Percentiles rank a stretch among this genome's conserved stretches.
These are phyloP conservation scores for Romanomermis culicivorax DNA, from an alignment of 2,888 invertebrate species.

Conservation along the genomic window DNA sequence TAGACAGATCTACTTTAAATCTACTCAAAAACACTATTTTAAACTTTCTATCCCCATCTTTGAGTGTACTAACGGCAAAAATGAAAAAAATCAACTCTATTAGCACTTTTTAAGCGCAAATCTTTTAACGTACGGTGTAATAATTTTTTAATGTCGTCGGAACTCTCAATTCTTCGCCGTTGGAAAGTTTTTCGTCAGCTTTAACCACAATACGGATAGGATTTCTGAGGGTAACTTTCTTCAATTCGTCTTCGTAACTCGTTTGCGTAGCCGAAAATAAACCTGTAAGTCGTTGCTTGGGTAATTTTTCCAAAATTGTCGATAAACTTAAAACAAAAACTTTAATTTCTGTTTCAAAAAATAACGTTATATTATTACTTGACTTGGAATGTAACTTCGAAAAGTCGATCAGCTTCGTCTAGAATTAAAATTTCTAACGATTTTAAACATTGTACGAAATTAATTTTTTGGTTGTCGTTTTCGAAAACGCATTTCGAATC, in stretches of 20 bases:
- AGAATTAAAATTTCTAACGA: conserved; percentile 59
- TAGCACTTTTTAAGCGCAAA: not conserved
- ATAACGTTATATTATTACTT: no score
- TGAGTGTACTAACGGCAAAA: no score
- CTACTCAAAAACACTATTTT: no score
- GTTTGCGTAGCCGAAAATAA: conserved; percentile 98
- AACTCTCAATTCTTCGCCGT: conserved; percentile 20
- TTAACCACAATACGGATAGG: conserved; percentile 12
- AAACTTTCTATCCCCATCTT: no score
- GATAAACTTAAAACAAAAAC: conserved; percentile 48
- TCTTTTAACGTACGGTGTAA: conserved; percentile 48
- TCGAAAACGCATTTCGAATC: not conserved
- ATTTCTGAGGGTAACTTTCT: not conserved
- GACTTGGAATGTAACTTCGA: conserved; percentile 72
- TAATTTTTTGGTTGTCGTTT: not conserved
- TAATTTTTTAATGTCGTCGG: conserved; percentile 42
- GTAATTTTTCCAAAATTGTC: conserved; percentile 67
- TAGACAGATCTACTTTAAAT: no score
- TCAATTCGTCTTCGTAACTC: conserved; percentile 68
- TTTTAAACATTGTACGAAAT: conserved; percentile 7
- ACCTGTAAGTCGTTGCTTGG: conserved; percentile 77
- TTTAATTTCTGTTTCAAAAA: no score
- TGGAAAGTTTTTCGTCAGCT: not conserved
- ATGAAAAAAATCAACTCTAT: not conserved
- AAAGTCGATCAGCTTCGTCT: conserved; percentile 83